Percentiles rank a stretch among this genome's conserved stretches.
These are phyloP conservation scores for Sebastes taczanowskii DNA, from an alignment of 2,797 vertebrate species.

Conservation along the genomic window DNA sequence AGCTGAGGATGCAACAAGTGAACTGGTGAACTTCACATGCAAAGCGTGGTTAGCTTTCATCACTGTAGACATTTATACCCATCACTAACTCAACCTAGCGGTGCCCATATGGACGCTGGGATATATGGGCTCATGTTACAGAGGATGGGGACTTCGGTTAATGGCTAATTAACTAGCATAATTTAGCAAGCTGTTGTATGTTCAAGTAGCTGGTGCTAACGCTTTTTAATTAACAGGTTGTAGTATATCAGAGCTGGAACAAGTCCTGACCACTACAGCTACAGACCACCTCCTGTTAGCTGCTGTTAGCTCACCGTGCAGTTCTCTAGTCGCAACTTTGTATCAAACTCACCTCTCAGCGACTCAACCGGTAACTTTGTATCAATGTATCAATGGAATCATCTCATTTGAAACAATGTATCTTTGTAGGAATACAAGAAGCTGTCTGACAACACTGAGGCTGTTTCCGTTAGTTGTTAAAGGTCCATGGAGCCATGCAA, in stretches of 20 bases:
- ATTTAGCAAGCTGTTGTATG: neutral
- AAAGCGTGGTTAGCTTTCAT: neutral
- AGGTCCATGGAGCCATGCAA: slow-evolving; percentile 20
- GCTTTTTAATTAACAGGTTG: neutral
- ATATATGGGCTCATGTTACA: slow-evolving; percentile 35
- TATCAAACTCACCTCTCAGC: slow-evolving; percentile 65
- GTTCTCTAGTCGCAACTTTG: slow-evolving; percentile 46
- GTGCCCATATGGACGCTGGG: neutral
- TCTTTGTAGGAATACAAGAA: neutral
- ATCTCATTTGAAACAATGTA: neutral
- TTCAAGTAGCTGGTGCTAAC: neutral
- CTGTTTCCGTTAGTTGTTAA: neutral
- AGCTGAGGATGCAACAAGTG: slow-evolving; percentile 57
- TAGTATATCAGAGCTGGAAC: neutral
- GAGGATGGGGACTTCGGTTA: neutral
- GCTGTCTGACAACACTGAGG: neutral
- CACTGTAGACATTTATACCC: neutral
- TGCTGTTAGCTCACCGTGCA: slow-evolving; percentile 50
- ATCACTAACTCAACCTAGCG: neutral
- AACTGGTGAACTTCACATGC: neutral
- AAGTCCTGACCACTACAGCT: neutral
- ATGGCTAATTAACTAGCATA: slow-evolving; percentile 51
- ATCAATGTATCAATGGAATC: neutral
- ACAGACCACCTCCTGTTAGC: slow-evolving; percentile 34
- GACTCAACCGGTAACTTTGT: too few species aligned